phyloP scores from a whole-genome alignment of 1,140 invertebrate genomes.

The Phenacoccus solenopsis region DNA sequence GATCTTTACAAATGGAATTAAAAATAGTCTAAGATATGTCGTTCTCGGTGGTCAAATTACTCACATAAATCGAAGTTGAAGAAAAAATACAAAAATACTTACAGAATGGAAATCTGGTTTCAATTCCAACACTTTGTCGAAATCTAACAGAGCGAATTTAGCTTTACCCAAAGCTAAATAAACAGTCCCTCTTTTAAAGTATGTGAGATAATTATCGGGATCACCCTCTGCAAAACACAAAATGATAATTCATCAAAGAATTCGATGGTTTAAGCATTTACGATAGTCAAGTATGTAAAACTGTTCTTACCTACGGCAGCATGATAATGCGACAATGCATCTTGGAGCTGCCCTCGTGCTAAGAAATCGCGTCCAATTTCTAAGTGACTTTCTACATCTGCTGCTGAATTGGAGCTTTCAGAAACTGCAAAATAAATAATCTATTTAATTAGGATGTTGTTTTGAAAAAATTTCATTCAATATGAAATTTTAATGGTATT shows the following conservation, averaged over 20 bases:
- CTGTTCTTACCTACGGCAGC: conserved; percentile 77
- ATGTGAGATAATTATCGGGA: conserved; percentile 89
- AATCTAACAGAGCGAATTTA: conserved; percentile 85
- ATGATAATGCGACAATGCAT: conserved; percentile 96
- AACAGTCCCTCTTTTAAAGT: conserved; percentile 88
- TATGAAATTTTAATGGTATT: too few species aligned
- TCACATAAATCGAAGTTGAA: too few species aligned
- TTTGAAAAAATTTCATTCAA: background rate
- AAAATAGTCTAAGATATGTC: background rate
- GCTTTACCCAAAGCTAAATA: conserved; percentile 93
- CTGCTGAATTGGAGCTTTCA: conserved; percentile 35
- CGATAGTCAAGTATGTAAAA: background rate
- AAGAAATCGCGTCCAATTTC: conserved; percentile 85
- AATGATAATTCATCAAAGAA: background rate
- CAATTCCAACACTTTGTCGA: conserved; percentile 79
- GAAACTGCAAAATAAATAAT: conserved; percentile 11
- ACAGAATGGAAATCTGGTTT: conserved; percentile 86
- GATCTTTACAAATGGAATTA: background rate
- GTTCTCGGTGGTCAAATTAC: too few species aligned
- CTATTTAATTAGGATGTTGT: conserved; percentile 11
- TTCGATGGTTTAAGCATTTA: background rate
- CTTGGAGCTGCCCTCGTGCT: conserved; percentile 80
- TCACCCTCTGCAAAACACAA: conserved; percentile 67
- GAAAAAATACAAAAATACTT: conserved; percentile 23
- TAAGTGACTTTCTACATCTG: conserved; percentile 82